These are phyloP conservation scores for Gephyroberyx darwinii DNA, from an alignment of 2,797 vertebrate genomes.

Conservation along the genomic window DNA sequence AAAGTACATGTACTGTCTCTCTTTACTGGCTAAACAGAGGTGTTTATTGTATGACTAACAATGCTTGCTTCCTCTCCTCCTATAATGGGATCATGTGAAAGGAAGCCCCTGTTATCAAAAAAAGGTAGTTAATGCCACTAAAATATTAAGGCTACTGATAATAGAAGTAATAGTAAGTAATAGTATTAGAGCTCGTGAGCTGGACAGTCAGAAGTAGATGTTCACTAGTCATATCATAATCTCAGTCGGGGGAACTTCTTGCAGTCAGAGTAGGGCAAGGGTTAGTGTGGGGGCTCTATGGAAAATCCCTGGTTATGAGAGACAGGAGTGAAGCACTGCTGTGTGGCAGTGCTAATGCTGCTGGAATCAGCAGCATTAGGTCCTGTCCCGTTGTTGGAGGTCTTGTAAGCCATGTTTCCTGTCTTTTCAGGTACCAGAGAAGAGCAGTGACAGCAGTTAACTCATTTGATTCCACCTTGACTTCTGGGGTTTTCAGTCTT, in stretches of 20 bases:
- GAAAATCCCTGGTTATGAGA: neutral
- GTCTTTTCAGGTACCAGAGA: slow-evolving; percentile 31
- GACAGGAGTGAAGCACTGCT: neutral
- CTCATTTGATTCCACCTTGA: slow-evolving; percentile 27
- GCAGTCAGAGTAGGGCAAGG: too few species aligned
- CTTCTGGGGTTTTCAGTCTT: slow-evolving; percentile 40
- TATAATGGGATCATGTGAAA: slow-evolving; percentile 8
- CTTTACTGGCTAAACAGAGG: slow-evolving; percentile 6
- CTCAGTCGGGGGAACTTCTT: too few species aligned
- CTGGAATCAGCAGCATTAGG: slow-evolving; percentile 19
- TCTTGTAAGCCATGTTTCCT: slow-evolving; percentile 36
- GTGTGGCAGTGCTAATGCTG: slow-evolving; percentile 7
- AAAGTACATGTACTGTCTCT: slow-evolving; percentile 37
- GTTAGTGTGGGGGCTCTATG: neutral
- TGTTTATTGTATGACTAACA: slow-evolving; percentile 42
- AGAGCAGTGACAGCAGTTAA: slow-evolving; percentile 28
- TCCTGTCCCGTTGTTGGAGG: slow-evolving; percentile 14
- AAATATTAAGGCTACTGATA: too few species aligned
- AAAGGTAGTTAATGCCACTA: too few species aligned
- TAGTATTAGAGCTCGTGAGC: too few species aligned
- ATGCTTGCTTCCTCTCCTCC: neutral
- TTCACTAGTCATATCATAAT: too few species aligned
- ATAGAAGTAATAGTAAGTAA: too few species aligned
- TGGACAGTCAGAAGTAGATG: too few species aligned
- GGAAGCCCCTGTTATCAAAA: neutral